Evolutionary conservation across 2,888 invertebrate genomes (phyloP).

Genomic region (Halocaridina rubra): DNA sequence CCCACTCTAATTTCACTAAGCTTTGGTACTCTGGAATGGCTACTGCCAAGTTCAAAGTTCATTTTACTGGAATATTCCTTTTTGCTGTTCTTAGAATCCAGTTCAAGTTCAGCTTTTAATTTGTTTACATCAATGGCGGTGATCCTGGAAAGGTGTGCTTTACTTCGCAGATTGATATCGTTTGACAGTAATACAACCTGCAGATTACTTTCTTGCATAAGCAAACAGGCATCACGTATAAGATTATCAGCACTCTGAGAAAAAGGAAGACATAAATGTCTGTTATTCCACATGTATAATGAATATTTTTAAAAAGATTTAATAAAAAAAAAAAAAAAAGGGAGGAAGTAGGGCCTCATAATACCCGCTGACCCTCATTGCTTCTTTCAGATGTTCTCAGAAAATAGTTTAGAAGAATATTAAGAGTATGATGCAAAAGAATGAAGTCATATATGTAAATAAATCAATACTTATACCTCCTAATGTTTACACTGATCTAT

Average conservation of each 20-base stretch:
- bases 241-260: constrained; percentile 57
- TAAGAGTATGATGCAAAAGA: too few species aligned
- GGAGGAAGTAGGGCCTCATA: too few species aligned
- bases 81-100: neutral
- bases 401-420: too few species aligned
- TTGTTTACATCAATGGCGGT: constrained; percentile 39
- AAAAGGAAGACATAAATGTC: neutral
- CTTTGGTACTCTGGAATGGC: neutral
- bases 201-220: constrained; percentile 17
- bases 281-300: too few species aligned
- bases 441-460: too few species aligned
- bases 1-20: neutral
- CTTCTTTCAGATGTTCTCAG: too few species aligned
- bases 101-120: neutral
- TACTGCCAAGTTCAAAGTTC: neutral
- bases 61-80: neutral
- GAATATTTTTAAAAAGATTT: too few species aligned
- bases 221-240: constrained; percentile 51
- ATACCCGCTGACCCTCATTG: too few species aligned
- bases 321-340: too few species aligned
- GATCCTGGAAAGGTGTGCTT: constrained; percentile 41
- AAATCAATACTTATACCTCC: too few species aligned
- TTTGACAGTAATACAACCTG: constrained; percentile 44
- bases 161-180: constrained; percentile 56
- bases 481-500: too few species aligned